Evolutionary conservation across 1,140 invertebrate genomes (phyloP), one percentile per base, ranked within the genome.

Genomic region (Bombus cullumanus): DNA sequence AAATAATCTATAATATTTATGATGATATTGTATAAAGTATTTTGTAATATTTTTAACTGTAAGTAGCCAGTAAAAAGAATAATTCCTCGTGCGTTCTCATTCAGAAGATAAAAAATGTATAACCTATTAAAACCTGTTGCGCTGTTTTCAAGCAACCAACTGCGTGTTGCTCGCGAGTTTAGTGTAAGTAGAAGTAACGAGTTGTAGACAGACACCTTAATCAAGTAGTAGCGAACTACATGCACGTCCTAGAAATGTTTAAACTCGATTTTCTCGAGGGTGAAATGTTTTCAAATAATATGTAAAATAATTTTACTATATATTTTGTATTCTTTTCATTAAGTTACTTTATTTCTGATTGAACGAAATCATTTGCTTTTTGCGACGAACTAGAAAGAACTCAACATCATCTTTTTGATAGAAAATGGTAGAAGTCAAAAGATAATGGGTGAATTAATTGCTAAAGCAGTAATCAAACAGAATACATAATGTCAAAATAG

Each of bases 81-180:
- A 71, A 53, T 76, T 87, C 75, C 79, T 81, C 73, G 37, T 47
- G 22, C 13, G 59, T 81, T 53, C 53, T 73, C 62, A 75, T 71
- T 76, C 57, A 47, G 31, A 34, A 71, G 53, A 39, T 71, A 76
- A 71, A 75, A n/a, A 75, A 31, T 71, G 43, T 71, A 41, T 28
- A n/a, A 25, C 77, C 31, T 68, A 76, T 80, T 86, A 66, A 78
- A 78, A 78, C 76, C 76, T 78, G 76, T 78, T 78, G 76, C 76
- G 59, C 41, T 75, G 43, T 75, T 75, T 53, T 39, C 43, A 57
- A 57, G 31, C 47, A 34, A 57, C 47, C 31, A 37, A 18, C 41
- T 53, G 22, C 39, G 2, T 31, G 43, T 47, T 34, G 39, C 37
- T 53, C 18, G n/a, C 39, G 28, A 64, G n/a, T 43, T n/a, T 47